phyloP scores from a whole-genome alignment of 2,113 vertebrate genomes.

The Archocentrus centrarchus region DNA sequence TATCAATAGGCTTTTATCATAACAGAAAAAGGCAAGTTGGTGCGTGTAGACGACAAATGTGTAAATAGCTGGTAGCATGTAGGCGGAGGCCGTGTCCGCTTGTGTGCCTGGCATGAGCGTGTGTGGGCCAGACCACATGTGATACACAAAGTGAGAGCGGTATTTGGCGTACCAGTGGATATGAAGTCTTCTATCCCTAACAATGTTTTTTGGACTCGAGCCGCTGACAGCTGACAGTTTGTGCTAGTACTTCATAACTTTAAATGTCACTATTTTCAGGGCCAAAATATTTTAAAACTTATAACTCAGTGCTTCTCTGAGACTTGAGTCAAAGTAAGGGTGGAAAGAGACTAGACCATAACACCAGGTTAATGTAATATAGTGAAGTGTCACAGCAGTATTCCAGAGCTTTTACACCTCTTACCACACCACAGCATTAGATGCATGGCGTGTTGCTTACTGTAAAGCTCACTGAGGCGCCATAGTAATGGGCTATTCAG shows the following conservation, averaged over 20 bases:
- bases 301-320: constrained; percentile 14
- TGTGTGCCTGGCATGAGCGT: constrained; percentile 52
- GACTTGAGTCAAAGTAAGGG: not conserved
- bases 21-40: constrained; percentile 5
- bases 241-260: constrained; percentile 62
- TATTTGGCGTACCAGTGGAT: constrained; percentile 47
- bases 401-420: not conserved
- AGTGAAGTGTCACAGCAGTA: not conserved
- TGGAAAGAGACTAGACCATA: not conserved
- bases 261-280: constrained; percentile 57
- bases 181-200: constrained; percentile 52
- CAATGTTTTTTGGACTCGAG: constrained; percentile 51
- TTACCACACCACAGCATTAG: not conserved
- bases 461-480: not conserved
- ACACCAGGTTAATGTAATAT: not conserved
- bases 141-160: constrained; percentile 64
- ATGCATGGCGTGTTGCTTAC: not conserved
- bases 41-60: constrained; percentile 20
- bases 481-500: not conserved
- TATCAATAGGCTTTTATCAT: constrained; percentile 10
- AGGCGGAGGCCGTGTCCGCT: constrained; percentile 58
- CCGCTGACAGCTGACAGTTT: constrained; percentile 67
- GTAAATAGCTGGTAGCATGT: constrained; percentile 54
- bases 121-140: constrained; percentile 72
- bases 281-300: constrained; percentile 52